Evolutionary conservation across 64 coral and sea anemone genomes (phyloP).

Genomic region (Anthopleura sola): DNA sequence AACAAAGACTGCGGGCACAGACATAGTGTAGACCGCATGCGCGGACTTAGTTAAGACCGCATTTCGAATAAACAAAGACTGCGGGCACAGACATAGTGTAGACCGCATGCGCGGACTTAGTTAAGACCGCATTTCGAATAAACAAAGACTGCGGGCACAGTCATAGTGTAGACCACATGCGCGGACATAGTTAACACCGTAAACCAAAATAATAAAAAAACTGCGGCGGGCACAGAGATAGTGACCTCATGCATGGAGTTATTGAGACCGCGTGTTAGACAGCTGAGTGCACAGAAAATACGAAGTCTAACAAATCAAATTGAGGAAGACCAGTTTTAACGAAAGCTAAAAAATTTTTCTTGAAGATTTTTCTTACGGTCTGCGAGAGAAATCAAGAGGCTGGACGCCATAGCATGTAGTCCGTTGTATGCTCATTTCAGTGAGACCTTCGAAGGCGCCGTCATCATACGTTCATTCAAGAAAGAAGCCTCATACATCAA

Average conservation of each 20-base stretch:
- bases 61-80: no score
- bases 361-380: not conserved
- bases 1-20: no score
- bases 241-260: no score
- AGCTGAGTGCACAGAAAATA: no score
- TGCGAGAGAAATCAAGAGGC: constrained; percentile 17
- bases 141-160: no score
- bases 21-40: not conserved
- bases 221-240: no score
- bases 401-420: constrained; percentile 9
- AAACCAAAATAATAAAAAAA: no score
- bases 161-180: no score
- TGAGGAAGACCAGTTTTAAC: no score
- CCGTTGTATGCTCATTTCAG: constrained; percentile 1
- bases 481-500: not conserved
- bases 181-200: no score
- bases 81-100: not conserved
- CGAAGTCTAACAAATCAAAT: no score
- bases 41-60: not conserved
- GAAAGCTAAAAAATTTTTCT: not conserved
- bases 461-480: constrained; percentile 2
- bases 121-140: not conserved
- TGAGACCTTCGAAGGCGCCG: not conserved
- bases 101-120: not conserved
- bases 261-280: no score